phyloP scores from a whole-genome alignment of 2,113 vertebrate genomes.

The Callopanchax toddi region DNA sequence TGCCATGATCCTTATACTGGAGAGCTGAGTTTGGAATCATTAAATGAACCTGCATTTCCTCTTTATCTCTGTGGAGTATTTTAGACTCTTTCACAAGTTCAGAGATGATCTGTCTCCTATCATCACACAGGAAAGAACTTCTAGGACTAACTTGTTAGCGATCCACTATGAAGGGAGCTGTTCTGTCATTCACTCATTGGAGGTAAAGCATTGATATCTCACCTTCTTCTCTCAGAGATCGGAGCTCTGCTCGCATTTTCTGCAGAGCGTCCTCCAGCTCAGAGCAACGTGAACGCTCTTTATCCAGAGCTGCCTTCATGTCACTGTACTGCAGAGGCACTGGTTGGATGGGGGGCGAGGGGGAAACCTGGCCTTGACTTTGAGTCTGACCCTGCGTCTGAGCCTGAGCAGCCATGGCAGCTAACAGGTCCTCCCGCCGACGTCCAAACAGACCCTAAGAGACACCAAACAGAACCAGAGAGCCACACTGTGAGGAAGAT shows the following conservation, averaged over 20 bases:
- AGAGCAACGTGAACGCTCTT: slow-evolving; percentile 92
- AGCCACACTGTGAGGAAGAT: neutral
- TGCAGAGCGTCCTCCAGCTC: slow-evolving; percentile 97
- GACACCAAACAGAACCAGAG: slow-evolving; percentile 5
- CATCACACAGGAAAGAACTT: too few relatives aligned
- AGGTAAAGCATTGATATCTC: slow-evolving; percentile 23
- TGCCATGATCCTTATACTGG: slow-evolving; percentile 92
- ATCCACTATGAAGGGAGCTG: too few relatives aligned
- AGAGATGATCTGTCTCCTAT: too few relatives aligned
- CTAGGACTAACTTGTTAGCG: too few relatives aligned
- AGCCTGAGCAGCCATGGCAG: slow-evolving; percentile 83
- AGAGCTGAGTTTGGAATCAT: slow-evolving; percentile 77
- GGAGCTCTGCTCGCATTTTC: slow-evolving; percentile 95
- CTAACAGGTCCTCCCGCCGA: slow-evolving; percentile 94
- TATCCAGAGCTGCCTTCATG: slow-evolving; percentile 95
- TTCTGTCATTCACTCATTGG: too few relatives aligned
- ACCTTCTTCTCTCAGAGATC: slow-evolving; percentile 95
- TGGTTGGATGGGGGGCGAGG: slow-evolving; percentile 77
- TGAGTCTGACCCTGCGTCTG: slow-evolving; percentile 79
- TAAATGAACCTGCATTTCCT: neutral
- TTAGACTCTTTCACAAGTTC: neutral
- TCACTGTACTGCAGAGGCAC: slow-evolving; percentile 98
- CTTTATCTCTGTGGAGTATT: neutral
- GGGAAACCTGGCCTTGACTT: slow-evolving; percentile 76
- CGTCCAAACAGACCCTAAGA: slow-evolving; percentile 97